Evolutionary conservation across 2,888 invertebrate genomes (phyloP).

Genomic region (Eilema depressum): DNA sequence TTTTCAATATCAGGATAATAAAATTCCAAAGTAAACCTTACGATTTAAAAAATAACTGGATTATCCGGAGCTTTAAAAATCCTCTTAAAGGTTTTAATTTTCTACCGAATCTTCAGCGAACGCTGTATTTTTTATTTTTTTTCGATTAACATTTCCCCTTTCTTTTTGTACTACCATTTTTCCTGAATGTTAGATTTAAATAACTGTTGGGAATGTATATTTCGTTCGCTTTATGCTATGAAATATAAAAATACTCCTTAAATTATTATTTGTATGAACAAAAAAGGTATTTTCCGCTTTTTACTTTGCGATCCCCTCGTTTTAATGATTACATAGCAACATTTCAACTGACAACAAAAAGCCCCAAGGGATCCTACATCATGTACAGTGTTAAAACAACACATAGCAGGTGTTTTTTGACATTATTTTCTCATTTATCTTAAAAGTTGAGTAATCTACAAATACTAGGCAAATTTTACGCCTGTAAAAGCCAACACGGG

Average conservation of each 20-base stretch:
- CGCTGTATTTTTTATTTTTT: constrained; percentile 55
- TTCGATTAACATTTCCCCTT: constrained; percentile 43
- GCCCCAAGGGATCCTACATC: background rate
- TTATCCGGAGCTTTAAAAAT: constrained; percentile 62
- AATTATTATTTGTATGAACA: constrained; percentile 8
- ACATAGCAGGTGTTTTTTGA: background rate
- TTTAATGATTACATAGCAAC: constrained; percentile 4
- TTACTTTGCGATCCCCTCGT: background rate
- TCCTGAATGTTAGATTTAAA: constrained; percentile 27
- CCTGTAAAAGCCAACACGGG: background rate
- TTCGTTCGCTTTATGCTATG: constrained; percentile 9
- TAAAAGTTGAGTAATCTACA: constrained; percentile 1
- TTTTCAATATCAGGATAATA: constrained; percentile 50
- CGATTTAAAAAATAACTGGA: constrained; percentile 63
- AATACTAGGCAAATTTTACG: background rate
- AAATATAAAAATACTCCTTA: background rate
- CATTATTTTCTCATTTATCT: background rate
- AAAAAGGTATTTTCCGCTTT: background rate
- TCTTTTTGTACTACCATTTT: constrained; percentile 41
- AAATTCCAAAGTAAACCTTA: constrained; percentile 54
- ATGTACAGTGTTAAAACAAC: background rate
- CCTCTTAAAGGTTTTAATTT: constrained; percentile 66
- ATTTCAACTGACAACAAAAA: constrained; percentile 3
- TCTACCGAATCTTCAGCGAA: constrained; percentile 47
- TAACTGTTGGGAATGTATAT: constrained; percentile 10